A percentile compares a stretch with the other conserved stretches of the same genome.
phyloP scores from a whole-genome alignment of 2,113 vertebrate genomes.

The Gasterosteus aculeatus region DNA sequence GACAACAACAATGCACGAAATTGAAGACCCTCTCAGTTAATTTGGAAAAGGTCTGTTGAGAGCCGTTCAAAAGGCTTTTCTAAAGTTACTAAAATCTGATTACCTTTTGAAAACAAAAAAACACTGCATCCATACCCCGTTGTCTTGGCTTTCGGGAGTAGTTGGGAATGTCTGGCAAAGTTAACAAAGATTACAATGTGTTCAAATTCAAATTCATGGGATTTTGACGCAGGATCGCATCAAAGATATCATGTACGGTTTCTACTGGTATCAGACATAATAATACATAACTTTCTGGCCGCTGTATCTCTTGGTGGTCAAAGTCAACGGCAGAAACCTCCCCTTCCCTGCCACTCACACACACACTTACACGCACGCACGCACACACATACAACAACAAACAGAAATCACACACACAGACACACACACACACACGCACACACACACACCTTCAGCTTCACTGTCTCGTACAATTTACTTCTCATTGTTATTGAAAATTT shows the following conservation, averaged over 20 bases:
- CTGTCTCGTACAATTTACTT: background rate
- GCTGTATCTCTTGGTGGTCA: conserved; percentile 34
- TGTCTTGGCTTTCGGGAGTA: background rate
- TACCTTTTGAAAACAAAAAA: background rate
- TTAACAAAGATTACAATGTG: background rate
- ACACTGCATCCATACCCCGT: background rate
- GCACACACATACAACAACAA: background rate
- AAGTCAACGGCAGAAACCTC: conserved; percentile 39
- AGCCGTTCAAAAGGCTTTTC: background rate
- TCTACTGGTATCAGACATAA: background rate
- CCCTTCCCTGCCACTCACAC: background rate
- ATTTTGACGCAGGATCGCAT: background rate
- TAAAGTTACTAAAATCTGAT: background rate
- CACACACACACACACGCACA: background rate
- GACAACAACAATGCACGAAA: background rate
- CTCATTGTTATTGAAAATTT: background rate
- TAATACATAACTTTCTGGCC: background rate
- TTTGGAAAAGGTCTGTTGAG: background rate
- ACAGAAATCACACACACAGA: background rate
- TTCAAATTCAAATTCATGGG: background rate
- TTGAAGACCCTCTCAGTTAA: background rate
- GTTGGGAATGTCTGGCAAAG: background rate
- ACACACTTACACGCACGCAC: background rate
- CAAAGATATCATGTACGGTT: background rate
- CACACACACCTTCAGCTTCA: background rate